Conservation (phyloP, 1,140 invertebrate genomes). For the Lysiphlebus fabarum region DNA sequence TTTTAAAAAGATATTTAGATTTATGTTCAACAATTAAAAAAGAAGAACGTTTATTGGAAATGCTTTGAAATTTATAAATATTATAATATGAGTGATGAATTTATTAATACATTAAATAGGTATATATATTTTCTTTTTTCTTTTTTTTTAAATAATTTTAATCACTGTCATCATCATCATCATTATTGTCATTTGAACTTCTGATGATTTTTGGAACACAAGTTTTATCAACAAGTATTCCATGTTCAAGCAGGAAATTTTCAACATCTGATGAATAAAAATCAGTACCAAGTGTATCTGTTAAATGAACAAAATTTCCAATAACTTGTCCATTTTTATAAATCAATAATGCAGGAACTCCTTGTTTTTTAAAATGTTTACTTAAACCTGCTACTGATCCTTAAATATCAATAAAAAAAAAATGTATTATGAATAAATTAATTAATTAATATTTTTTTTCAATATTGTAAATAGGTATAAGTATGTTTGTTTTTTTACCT, state of each 20-base stretch:
- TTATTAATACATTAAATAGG: constrained; percentile 1
- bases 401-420: constrained; percentile 26
- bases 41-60: constrained; percentile 38
- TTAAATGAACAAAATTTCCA: constrained; percentile 87
- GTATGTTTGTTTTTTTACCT: too few species aligned
- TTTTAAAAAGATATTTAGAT: constrained; percentile 37
- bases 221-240: constrained; percentile 69
- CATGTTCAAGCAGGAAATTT: constrained; percentile 83
- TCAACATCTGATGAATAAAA: constrained; percentile 90
- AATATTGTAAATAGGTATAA: too few species aligned
- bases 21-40: constrained; percentile 38
- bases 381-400: constrained; percentile 72
- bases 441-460: constrained; percentile 14
- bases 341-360: constrained; percentile 86
- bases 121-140: constrained; percentile 6
- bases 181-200: constrained; percentile 32
- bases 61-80: constrained; percentile 24
- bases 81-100: neutral
- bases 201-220: constrained; percentile 47
- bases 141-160: constrained; percentile 21
- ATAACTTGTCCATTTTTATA: constrained; percentile 89
- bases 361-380: constrained; percentile 76
- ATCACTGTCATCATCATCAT: constrained; percentile 39
- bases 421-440: too few species aligned
- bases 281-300: constrained; percentile 82